A percentile compares a stretch with the other conserved stretches of the same genome.
phyloP scores from a whole-genome alignment of 1,140 invertebrate species.

The Diorhabda elongata region DNA sequence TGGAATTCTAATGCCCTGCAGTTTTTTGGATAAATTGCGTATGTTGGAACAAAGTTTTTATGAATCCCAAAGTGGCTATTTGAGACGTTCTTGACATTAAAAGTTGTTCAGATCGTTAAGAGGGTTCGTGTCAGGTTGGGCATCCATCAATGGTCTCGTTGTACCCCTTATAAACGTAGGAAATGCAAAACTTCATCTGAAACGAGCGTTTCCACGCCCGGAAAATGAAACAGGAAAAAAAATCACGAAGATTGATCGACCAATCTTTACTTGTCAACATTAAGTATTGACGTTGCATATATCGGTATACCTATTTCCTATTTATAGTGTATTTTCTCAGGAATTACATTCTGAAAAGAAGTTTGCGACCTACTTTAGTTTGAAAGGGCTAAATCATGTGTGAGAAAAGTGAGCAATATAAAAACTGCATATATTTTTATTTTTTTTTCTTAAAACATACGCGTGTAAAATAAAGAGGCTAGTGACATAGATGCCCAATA shows the following conservation, averaged over 20 bases:
- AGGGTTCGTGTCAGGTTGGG: constrained; percentile 8
- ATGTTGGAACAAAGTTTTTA: background rate
- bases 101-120: constrained; percentile 10
- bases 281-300: constrained; percentile 1
- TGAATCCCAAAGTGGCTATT: constrained; percentile 5
- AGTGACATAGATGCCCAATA: too few relatives aligned
- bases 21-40: too few relatives aligned
- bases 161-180: background rate
- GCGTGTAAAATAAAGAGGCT: too few relatives aligned
- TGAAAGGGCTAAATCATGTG: too few relatives aligned
- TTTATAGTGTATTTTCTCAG: background rate
- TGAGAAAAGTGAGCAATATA: too few relatives aligned
- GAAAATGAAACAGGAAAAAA: constrained; percentile 5
- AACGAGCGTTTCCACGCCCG: background rate
- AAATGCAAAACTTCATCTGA: constrained; percentile 2
- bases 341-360: background rate
- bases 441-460: too few relatives aligned
- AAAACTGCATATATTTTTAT: too few relatives aligned
- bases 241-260: constrained; percentile 8
- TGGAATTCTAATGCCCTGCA: too few relatives aligned
- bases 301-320: background rate
- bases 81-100: constrained; percentile 6
- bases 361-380: too few relatives aligned
- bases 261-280: constrained; percentile 12
- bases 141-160: constrained; percentile 10